A percentile compares a stretch with the other conserved stretches of the same genome.
Conservation (phyloP, 2,888 invertebrate genomes). For the Aradus depressus region DNA sequence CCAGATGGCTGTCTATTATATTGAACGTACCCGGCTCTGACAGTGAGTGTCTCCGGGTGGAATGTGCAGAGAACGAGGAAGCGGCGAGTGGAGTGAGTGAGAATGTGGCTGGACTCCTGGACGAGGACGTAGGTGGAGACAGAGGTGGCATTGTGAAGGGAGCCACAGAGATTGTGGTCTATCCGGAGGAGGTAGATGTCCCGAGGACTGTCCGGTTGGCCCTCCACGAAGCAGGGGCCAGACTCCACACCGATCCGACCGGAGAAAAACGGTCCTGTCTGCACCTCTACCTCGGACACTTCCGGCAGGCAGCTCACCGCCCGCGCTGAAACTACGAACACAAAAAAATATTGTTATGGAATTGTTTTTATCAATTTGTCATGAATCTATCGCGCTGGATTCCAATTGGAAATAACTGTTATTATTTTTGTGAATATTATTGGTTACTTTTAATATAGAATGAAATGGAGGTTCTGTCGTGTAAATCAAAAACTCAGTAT, state of each 20-base stretch:
- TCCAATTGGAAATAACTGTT: no score
- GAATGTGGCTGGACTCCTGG: slow-evolving; percentile 69
- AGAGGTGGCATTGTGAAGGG: slow-evolving; percentile 56
- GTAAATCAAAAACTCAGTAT: no score
- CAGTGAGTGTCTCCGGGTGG: slow-evolving; percentile 69
- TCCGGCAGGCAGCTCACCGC: slow-evolving; percentile 69
- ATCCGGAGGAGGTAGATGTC: slow-evolving; percentile 65
- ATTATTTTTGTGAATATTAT: no score
- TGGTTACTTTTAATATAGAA: no score
- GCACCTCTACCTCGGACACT: slow-evolving; percentile 70
- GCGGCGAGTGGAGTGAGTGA: slow-evolving; percentile 67
- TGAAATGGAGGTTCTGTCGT: no score
- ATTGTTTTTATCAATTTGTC: no score
- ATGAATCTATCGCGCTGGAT: no score
- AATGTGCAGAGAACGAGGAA: slow-evolving; percentile 72
- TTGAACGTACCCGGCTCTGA: slow-evolving; percentile 50
- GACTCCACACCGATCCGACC: slow-evolving; percentile 67
- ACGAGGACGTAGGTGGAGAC: slow-evolving; percentile 73
- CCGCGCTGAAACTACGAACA: slow-evolving; percentile 61
- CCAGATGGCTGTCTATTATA: background rate
- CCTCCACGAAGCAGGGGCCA: slow-evolving; percentile 61
- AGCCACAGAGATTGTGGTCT: slow-evolving; percentile 61
- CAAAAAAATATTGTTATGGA: background rate
- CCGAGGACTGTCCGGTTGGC: slow-evolving; percentile 57
- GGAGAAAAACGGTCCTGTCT: slow-evolving; percentile 69